Evolutionary conservation across 2,888 invertebrate genomes (phyloP).

Genomic region (Oscheius onirici): DNA sequence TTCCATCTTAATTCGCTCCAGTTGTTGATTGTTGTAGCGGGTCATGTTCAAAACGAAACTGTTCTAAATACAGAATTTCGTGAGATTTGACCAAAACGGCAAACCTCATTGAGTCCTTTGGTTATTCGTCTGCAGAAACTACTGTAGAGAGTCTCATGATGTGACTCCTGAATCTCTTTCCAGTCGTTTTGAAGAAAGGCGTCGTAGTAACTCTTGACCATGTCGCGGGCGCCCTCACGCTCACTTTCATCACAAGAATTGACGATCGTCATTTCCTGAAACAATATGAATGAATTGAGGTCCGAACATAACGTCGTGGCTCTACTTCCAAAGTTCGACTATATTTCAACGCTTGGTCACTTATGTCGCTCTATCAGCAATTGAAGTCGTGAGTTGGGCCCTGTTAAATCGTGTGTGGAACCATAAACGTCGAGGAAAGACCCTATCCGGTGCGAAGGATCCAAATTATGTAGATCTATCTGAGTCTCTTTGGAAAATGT

Average conservation of each 20-base stretch:
- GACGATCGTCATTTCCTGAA: slow-evolving; percentile 44
- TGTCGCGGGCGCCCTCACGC: slow-evolving; percentile 25
- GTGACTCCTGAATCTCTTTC: slow-evolving; percentile 35
- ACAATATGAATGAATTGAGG: too few relatives aligned
- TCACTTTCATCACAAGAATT: slow-evolving; percentile 43
- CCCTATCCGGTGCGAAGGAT: too few relatives aligned
- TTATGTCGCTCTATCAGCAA: too few relatives aligned
- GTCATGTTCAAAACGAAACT: slow-evolving; percentile 45
- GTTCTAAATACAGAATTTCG: slow-evolving; percentile 36
- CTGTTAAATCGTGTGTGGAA: too few relatives aligned
- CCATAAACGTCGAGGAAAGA: too few relatives aligned
- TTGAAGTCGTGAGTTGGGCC: too few relatives aligned
- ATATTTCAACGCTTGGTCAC: too few relatives aligned
- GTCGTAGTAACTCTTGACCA: slow-evolving; percentile 46
- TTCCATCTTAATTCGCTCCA: slow-evolving; percentile 47
- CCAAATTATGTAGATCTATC: too few relatives aligned
- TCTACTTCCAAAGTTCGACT: too few relatives aligned
- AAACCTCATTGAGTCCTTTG: slow-evolving; percentile 44
- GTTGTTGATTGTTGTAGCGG: slow-evolving; percentile 40
- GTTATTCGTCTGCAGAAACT: slow-evolving; percentile 52
- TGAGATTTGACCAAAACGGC: not conserved
- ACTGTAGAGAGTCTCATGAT: slow-evolving; percentile 45
- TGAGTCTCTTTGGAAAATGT: too few relatives aligned
- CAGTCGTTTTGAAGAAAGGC: slow-evolving; percentile 41
- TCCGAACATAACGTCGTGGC: too few relatives aligned